Evolutionary conservation across 2,113 vertebrate genomes (phyloP), one percentile per base, ranked within the genome.

Genomic region (Oreochromis aureus): DNA sequence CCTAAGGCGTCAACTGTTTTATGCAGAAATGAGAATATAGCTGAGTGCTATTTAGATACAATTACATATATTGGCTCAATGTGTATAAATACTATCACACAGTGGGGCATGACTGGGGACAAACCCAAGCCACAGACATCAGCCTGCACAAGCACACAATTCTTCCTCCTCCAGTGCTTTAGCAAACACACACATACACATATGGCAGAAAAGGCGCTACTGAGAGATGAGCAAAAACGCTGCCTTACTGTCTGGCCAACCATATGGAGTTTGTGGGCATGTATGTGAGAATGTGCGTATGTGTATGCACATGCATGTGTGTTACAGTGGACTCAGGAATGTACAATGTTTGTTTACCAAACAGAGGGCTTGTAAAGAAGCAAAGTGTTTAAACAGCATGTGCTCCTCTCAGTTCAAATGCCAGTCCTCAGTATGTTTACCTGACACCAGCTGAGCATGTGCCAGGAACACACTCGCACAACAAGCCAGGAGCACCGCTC

Each of bases 291-390:
- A 30, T 48, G 76, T 79, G 61, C 1, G 0, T 13, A 0, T 32
- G 30, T 10, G 59, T 7, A 1, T 19, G 32, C 2, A 2, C 3
- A 2, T n/a, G 27, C 73, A 46, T 63, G 54, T 80, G 13, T 32
- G 46, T 34, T n/a, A 51, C 11, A 53, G 56, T 18, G 82, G 48
- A 46, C 4, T 27, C 51, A 56, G 80, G 78, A 86, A 80, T 81
- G 81, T 76, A 58, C 36, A 51, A 73, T 85, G 69, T 89, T 83
- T 91, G 73, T 92, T 86, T 80, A 86, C 41, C 86, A 84, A 89
- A 86, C 54, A 81, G 55, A 81, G 24, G 39, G 22, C 71, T 53
- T 54, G 58, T 88, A 39, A 88, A 87, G 78, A 44, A 82, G 54
- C 18, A 19, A 48, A 51, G 79, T 76, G 86, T 90, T 86, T 61